These are phyloP conservation scores for Mus spicilegus DNA, from an alignment of 2,113 vertebrate genomes.

Conservation along the genomic window DNA sequence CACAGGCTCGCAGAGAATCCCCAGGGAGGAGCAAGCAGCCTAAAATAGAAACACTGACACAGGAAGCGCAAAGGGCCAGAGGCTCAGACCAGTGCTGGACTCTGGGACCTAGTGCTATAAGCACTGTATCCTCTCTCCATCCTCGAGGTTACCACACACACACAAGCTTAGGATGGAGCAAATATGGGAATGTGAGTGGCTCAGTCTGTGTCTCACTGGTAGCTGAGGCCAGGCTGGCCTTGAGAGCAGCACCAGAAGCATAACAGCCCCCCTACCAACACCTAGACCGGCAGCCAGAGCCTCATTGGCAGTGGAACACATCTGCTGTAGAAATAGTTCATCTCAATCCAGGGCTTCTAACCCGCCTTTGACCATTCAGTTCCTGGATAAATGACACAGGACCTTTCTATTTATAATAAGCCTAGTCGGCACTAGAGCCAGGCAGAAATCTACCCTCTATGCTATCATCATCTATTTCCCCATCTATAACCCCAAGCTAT, in stretches of 20 bases:
- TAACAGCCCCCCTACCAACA: neutral
- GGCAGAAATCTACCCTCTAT: too few species aligned
- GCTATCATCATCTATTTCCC: too few species aligned
- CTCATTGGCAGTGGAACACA: neutral
- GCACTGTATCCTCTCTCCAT: neutral
- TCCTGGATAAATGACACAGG: too few species aligned
- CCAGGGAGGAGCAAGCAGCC: neutral
- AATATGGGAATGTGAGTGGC: neutral
- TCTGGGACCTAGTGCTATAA: accelerated
- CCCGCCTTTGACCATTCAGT: too few species aligned
- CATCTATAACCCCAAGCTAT: too few species aligned
- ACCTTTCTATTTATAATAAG: too few species aligned
- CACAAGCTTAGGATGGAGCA: neutral
- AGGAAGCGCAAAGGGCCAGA: neutral
- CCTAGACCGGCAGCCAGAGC: too few species aligned
- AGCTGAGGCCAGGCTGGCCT: neutral
- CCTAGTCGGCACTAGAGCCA: too few species aligned
- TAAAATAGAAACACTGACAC: slow-evolving; percentile 66
- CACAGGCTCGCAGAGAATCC: neutral
- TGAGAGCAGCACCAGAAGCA: neutral
- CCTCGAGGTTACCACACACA: neutral
- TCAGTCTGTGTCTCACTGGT: neutral
- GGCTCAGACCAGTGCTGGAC: neutral
- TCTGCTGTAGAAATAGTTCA: too few species aligned
- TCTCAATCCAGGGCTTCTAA: too few species aligned